These are phyloP conservation scores for Leptonema lineaticorne DNA, from an alignment of 1,140 invertebrate species.

Conservation along the genomic window DNA sequence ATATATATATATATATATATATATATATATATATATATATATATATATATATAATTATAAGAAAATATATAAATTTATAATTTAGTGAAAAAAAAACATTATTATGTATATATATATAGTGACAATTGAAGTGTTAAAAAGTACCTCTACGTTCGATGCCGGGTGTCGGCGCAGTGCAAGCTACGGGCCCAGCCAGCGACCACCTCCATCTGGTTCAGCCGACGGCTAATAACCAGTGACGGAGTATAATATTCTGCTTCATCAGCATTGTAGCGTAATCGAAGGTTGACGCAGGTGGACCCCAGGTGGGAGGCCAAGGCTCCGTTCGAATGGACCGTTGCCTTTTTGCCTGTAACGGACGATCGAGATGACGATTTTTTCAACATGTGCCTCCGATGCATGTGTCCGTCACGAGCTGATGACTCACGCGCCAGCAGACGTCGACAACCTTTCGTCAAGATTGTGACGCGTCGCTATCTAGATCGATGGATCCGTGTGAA, in stretches of 20 bases:
- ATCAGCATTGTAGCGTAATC: not conserved
- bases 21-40: not conserved
- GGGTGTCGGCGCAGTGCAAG: conserved; percentile 15
- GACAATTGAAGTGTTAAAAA: not conserved
- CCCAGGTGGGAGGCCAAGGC: not conserved
- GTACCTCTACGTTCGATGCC: not conserved
- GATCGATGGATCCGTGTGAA: no score
- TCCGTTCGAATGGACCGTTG: not conserved
- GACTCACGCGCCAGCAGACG: no score
- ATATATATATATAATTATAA: not conserved
- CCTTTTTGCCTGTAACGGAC: not conserved
- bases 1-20: not conserved
- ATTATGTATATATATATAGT: not conserved
- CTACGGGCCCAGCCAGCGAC: conserved; percentile 10
- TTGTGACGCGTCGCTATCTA: no score
- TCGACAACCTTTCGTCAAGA: no score
- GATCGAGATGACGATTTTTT: no score
- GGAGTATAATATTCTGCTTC: no score
- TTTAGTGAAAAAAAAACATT: no score
- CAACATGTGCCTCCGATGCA: no score
- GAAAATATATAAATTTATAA: not conserved
- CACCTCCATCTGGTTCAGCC: conserved; percentile 10
- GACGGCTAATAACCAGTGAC: not conserved
- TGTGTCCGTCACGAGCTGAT: no score
- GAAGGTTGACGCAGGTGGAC: conserved; percentile 2